A percentile compares a stretch with the other conserved stretches of the same genome.
These are phyloP conservation scores for Triplophysa bombifrons DNA, from an alignment of 2,797 vertebrate species.

Conservation along the genomic window DNA sequence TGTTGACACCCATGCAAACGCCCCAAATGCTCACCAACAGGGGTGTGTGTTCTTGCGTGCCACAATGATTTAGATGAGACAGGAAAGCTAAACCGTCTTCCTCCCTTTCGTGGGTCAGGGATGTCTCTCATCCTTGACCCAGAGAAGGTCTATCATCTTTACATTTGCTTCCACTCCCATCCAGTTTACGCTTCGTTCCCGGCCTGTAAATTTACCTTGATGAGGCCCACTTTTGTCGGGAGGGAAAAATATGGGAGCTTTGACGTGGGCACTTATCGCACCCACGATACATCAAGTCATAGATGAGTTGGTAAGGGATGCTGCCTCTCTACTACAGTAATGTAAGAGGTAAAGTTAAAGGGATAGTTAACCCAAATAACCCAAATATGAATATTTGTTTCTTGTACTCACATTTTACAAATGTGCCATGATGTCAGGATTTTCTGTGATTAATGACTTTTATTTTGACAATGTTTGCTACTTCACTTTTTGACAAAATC, in stretches of 20 bases:
- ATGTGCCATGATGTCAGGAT: background rate
- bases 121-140: conserved; percentile 31
- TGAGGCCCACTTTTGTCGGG: conserved; percentile 29
- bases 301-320: conserved; percentile 24
- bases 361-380: background rate
- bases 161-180: conserved; percentile 24
- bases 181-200: conserved; percentile 38
- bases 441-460: background rate
- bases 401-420: too few relatives aligned
- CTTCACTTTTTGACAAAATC: too few relatives aligned
- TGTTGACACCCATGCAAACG: conserved; percentile 38
- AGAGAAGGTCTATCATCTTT: conserved; percentile 20
- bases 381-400: background rate
- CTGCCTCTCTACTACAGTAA: background rate
- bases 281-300: conserved; percentile 52
- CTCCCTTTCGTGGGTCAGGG: conserved; percentile 38
- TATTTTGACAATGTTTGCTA: background rate
- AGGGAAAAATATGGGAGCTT: conserved; percentile 34
- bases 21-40: conserved; percentile 25
- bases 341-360: conserved; percentile 8
- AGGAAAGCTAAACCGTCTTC: conserved; percentile 26
- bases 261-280: conserved; percentile 47
- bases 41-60: conserved; percentile 37
- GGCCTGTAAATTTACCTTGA: conserved; percentile 54
- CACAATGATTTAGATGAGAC: conserved; percentile 46